Conservation (phyloP, 2,888 invertebrate species). For the Perizoma affinitatum region DNA sequence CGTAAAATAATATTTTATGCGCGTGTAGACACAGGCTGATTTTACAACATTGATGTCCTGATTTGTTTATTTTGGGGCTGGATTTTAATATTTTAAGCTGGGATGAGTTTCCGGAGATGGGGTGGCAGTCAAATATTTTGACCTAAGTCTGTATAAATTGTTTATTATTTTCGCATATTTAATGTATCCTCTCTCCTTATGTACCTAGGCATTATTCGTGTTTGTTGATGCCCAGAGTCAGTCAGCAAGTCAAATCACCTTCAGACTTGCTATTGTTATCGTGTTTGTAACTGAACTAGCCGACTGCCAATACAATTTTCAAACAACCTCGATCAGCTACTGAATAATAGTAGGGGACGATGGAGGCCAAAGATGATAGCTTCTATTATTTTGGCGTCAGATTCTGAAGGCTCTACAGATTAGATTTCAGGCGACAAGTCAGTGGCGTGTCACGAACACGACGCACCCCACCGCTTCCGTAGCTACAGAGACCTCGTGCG, state of each 20-base stretch:
- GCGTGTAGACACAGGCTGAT: constrained; percentile 59
- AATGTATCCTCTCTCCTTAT: no score
- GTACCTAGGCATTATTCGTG: no score
- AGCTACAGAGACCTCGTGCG: constrained; percentile 20
- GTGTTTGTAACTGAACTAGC: no score
- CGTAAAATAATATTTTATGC: constrained; percentile 71
- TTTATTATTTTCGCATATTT: no score
- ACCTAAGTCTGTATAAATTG: no score
- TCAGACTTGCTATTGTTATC: no score
- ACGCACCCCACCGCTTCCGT: constrained; percentile 43
- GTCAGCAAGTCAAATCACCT: no score
- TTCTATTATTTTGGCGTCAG: constrained; percentile 22
- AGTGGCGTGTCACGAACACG: constrained; percentile 61
- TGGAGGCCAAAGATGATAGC: constrained; percentile 18
- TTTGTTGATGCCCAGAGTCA: no score
- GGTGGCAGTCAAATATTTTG: background rate
- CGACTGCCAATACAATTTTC: no score
- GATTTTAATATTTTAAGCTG: constrained; percentile 26
- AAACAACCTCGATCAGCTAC: no score
- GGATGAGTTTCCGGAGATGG: background rate
- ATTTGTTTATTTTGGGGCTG: constrained; percentile 42
- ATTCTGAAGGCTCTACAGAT: constrained; percentile 41
- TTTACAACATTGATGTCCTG: constrained; percentile 50
- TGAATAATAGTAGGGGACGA: background rate
- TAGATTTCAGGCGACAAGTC: constrained; percentile 69